phyloP scores from a whole-genome alignment of 2,113 vertebrate genomes.

The Erythrocebus patas region DNA sequence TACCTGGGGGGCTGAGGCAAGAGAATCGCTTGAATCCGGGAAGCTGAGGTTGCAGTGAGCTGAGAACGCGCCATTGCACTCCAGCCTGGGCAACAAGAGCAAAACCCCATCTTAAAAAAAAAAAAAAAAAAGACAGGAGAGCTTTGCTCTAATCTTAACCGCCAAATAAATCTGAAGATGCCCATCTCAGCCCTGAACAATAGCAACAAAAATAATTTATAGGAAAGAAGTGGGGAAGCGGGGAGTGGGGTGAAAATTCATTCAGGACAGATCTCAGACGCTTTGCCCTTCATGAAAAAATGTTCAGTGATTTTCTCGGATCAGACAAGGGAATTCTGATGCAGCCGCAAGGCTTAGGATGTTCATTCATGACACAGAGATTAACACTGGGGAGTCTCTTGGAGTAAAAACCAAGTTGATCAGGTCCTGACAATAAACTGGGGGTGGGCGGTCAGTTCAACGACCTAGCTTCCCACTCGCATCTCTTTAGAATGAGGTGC shows the following conservation, averaged over 20 bases:
- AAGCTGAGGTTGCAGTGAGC: too few species aligned
- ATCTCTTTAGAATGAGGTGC: not conserved
- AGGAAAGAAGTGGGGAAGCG: not conserved
- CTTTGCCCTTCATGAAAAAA: not conserved
- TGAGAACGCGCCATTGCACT: too few species aligned
- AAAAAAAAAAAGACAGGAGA: too few species aligned
- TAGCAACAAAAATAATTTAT: constrained; percentile 6
- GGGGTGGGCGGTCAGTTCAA: not conserved
- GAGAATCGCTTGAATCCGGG: too few species aligned
- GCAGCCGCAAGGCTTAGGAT: not conserved
- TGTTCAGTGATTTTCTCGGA: not conserved
- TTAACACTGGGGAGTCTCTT: not conserved
- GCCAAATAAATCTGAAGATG: not conserved
- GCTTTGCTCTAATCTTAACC: not conserved
- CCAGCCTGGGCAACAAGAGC: too few species aligned
- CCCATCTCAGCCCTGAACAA: not conserved
- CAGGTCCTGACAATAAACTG: not conserved
- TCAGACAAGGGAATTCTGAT: not conserved
- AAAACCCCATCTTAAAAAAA: not conserved
- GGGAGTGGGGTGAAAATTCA: not conserved
- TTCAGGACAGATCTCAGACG: not conserved
- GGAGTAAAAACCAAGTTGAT: not conserved
- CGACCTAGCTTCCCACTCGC: not conserved
- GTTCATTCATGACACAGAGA: not conserved
- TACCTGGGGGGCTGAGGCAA: too few species aligned